phyloP scores from a whole-genome alignment of 2,797 vertebrate species.

The Crocidura indochinensis region DNA sequence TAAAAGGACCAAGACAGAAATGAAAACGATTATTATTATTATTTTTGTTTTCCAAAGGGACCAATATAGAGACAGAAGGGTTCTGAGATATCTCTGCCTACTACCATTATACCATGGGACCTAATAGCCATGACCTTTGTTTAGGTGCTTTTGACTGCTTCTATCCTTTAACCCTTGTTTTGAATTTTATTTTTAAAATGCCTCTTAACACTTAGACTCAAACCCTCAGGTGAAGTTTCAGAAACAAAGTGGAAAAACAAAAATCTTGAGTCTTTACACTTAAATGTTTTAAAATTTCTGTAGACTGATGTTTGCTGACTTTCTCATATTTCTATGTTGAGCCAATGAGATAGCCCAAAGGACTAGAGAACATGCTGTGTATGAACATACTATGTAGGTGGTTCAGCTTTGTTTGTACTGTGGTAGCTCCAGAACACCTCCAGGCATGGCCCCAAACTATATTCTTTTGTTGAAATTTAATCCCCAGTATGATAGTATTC shows the following conservation, averaged over 20 bases:
- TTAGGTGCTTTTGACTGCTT: not conserved
- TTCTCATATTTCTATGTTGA: not conserved
- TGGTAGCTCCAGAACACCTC: not conserved
- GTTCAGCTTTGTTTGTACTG: not conserved
- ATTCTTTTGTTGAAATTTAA: constrained; percentile 28
- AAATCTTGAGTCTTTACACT: constrained; percentile 22
- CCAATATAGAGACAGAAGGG: not conserved
- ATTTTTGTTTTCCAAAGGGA: constrained; percentile 40
- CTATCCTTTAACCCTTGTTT: not conserved
- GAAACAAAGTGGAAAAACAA: constrained; percentile 44
- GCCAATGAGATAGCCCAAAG: no score
- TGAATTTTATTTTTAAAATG: constrained; percentile 19
- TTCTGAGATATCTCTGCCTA: not conserved
- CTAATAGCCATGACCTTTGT: not conserved
- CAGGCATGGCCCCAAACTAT: not conserved
- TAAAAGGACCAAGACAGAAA: not conserved
- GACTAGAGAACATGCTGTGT: not conserved
- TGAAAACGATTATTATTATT: not conserved
- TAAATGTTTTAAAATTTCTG: not conserved
- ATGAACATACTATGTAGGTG: not conserved
- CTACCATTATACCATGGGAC: not conserved
- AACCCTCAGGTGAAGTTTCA: constrained; percentile 19
- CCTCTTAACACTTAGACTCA: not conserved
- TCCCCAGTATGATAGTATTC: constrained; percentile 21
- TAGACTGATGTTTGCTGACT: not conserved